A percentile compares a stretch with the other conserved stretches of the same genome.
Evolutionary conservation across 1,140 invertebrate species (phyloP).

Genomic region (Drosophila willistoni): DNA sequence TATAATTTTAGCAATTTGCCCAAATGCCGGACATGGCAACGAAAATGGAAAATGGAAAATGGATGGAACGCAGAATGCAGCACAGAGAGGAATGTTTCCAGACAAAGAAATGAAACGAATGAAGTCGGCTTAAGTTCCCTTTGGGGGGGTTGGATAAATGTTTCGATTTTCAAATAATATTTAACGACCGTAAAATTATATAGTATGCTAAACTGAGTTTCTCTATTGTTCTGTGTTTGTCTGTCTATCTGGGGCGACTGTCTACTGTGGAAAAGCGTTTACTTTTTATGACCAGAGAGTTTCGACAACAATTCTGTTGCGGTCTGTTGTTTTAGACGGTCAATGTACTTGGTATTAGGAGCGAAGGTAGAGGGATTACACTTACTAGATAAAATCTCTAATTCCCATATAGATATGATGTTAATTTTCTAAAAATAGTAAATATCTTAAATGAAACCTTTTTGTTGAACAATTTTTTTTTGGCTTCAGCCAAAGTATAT

Average conservation of each 20-base stretch:
- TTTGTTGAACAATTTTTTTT: no score
- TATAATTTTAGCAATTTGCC: slow-evolving; percentile 72
- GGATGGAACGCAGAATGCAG: background rate
- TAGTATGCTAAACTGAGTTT: slow-evolving; percentile 61
- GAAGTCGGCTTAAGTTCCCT: slow-evolving; percentile 18
- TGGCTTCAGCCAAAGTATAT: no score
- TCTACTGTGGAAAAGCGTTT: slow-evolving; percentile 24
- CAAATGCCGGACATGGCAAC: slow-evolving; percentile 54
- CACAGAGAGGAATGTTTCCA: slow-evolving; percentile 25
- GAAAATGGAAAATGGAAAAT: background rate
- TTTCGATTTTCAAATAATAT: slow-evolving; percentile 77
- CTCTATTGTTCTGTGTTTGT: slow-evolving; percentile 30
- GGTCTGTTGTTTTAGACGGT: slow-evolving; percentile 32
- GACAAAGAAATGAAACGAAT: slow-evolving; percentile 60
- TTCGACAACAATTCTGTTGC: slow-evolving; percentile 52
- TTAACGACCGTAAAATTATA: slow-evolving; percentile 81
- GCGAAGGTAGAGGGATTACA: slow-evolving; percentile 32
- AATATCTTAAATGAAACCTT: no score
- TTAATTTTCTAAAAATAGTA: no score
- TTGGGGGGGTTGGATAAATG: background rate
- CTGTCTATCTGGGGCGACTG: slow-evolving; percentile 12
- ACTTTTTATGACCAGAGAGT: slow-evolving; percentile 39
- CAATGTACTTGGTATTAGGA: background rate
- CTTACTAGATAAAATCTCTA: slow-evolving; percentile 37
- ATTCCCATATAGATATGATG: background rate